Evolutionary conservation across 2,797 vertebrate species (phyloP).

Genomic region (Hipposideros larvatus): DNA sequence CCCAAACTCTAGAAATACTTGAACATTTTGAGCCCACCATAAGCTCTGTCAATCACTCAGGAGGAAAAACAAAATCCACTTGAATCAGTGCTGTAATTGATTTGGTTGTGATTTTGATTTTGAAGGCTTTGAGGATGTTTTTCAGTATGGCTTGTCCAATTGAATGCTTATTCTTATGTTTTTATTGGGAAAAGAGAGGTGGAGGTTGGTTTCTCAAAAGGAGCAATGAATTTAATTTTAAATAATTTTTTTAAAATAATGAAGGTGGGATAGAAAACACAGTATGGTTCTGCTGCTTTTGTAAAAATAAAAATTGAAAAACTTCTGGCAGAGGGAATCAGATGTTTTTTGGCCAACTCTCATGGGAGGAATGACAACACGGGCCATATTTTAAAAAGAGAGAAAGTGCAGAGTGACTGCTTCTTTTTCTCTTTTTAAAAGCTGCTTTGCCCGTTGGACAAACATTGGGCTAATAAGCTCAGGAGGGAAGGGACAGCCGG

Average conservation of each 20-base stretch:
- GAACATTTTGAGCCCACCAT: not conserved
- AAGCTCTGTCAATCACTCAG: conserved; percentile 31
- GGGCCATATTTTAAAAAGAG: not conserved
- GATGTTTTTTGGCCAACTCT: not conserved
- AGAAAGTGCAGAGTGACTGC: too few relatives aligned
- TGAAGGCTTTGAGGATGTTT: not conserved
- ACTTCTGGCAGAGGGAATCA: not conserved
- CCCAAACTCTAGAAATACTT: not conserved
- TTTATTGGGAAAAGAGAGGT: not conserved
- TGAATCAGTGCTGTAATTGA: not conserved
- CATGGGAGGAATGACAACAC: not conserved
- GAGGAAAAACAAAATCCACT: not conserved
- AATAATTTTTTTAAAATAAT: not conserved
- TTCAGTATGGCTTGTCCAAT: not conserved
- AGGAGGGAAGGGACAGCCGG: too few relatives aligned
- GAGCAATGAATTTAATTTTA: not conserved
- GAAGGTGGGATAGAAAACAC: not conserved
- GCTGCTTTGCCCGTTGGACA: not conserved
- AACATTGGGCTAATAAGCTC: not conserved
- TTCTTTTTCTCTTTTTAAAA: not conserved
- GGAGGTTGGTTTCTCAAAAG: not conserved
- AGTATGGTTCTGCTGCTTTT: not conserved
- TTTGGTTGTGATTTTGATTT: conserved; percentile 22
- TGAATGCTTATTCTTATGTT: not conserved
- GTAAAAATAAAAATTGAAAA: not conserved